These are phyloP conservation scores for Phalera bucephala DNA, from an alignment of 2,888 invertebrate species.

Conservation along the genomic window DNA sequence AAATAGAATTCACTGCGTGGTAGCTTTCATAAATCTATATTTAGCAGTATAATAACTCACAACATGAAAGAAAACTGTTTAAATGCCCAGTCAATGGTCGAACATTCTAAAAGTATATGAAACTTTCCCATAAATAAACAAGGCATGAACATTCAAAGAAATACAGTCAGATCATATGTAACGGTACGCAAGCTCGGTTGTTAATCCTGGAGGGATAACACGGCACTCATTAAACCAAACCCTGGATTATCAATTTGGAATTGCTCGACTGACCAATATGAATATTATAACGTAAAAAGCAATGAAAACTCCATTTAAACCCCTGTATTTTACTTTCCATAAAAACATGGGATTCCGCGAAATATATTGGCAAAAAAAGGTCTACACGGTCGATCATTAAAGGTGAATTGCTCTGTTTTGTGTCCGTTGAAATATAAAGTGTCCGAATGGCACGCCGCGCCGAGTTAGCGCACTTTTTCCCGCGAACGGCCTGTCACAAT, in stretches of 20 bases:
- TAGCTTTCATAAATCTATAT: background rate
- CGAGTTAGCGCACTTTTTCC: conserved; percentile 33
- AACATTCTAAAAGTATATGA: too few species aligned
- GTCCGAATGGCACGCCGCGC: conserved; percentile 47
- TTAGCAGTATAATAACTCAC: background rate
- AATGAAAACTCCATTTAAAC: conserved; percentile 71
- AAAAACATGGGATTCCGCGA: too few species aligned
- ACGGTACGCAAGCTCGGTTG: too few species aligned
- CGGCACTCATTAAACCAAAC: conserved; percentile 68
- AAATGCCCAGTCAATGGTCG: background rate
- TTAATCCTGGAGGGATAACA: conserved; percentile 60
- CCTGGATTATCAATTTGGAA: too few species aligned
- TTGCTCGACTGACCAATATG: conserved; percentile 68
- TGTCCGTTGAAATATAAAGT: too few species aligned
- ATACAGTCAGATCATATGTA: conserved; percentile 47
- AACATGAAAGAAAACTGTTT: background rate
- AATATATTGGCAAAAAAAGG: too few species aligned
- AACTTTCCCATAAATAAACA: conserved; percentile 20
- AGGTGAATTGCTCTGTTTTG: too few species aligned
- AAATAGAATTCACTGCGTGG: too few species aligned
- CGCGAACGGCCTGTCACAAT: conserved; percentile 20
- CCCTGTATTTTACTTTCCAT: too few species aligned
- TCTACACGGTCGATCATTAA: too few species aligned
- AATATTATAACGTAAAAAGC: conserved; percentile 75
- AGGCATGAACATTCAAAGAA: conserved; percentile 50